Base-by-base conservation (phyloP, 2,113 vertebrate genomes). In the Conger conger region DNA sequence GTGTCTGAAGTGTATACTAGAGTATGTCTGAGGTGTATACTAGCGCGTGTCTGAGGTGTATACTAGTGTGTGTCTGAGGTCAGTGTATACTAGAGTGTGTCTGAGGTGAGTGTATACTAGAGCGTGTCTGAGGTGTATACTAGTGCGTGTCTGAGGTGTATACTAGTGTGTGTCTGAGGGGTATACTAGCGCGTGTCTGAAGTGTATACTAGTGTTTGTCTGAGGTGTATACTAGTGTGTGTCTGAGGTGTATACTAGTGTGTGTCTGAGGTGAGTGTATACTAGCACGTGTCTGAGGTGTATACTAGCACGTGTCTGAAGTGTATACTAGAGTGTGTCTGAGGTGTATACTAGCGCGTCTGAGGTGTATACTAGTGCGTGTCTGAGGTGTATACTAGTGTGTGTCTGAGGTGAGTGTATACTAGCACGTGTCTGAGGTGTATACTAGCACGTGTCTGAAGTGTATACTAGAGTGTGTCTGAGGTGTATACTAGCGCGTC, bases 71-170 rank as follows among this genome's bases (percentile, higher is more conserved):
- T n/a, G n/a, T n/a, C n/a, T n/a, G n/a, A n/a, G n/a, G n/a, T n/a
- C 16, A 57, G 68, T 37, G 23, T 45, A 30, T 86, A 87, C 86
- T 82, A 68, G 77, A 27, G 36, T 20, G 23, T 79, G 82, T 82
- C 33, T 27, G 81, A 87, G 76, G 84, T 78, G 53, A 77, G 86
- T 76, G 60, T 83, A 82, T 60, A 87, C 86, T 82, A 68, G 77
- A 27, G 36, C 17, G 23, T 79, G 82, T 82, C 33, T 27, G 81
- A 87, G 76, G 84, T 78, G 53, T 45, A 30, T 86, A 87, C 86
- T 82, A 68, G 77, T 27, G 36, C 17, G 23, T 79, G 82, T 82
- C 33, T 27, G 81, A 87, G 76, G 84, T 78, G 53, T 11, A 57
- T n/a, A n/a, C n/a, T n/a, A n/a, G n/a, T n/a, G n/a, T n/a, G n/a